Evolutionary conservation across 2,113 vertebrate species (phyloP).

Genomic region (Pedionomus torquatus): DNA sequence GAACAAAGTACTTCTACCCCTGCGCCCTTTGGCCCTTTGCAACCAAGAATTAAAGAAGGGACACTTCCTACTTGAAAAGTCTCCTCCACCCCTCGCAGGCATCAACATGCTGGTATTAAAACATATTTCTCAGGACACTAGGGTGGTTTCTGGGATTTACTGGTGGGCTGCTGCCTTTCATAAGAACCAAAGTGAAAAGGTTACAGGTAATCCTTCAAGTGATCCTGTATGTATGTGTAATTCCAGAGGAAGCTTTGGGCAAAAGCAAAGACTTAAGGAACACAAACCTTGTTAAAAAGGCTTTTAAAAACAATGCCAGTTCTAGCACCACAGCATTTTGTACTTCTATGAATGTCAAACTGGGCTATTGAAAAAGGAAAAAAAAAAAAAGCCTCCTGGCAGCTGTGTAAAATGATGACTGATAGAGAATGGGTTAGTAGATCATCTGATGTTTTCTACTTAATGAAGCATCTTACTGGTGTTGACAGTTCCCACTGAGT

Average conservation of each 20-base stretch:
- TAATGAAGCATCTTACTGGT: conserved; percentile 55
- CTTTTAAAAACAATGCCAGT: neutral
- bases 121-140: neutral
- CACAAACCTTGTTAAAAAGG: neutral
- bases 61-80: neutral
- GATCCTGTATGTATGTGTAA: neutral
- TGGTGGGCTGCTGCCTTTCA: neutral
- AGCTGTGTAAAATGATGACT: conserved; percentile 33
- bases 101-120: neutral
- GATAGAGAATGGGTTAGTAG: conserved; percentile 10
- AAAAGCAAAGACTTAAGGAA: neutral
- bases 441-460: conserved; percentile 48
- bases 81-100: accelerated
- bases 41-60: neutral
- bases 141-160: neutral
- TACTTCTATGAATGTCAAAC: neutral
- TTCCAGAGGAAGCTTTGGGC: neutral
- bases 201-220: neutral
- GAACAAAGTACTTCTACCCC: neutral
- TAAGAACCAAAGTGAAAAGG: neutral
- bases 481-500: conserved; percentile 56
- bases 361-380: neutral
- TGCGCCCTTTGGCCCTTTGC: neutral
- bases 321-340: neutral
- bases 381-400: neutral